Percentiles rank a stretch among this genome's conserved stretches.
phyloP scores from a whole-genome alignment of 2,888 invertebrate genomes.

The Mechanitis mazaeus region DNA sequence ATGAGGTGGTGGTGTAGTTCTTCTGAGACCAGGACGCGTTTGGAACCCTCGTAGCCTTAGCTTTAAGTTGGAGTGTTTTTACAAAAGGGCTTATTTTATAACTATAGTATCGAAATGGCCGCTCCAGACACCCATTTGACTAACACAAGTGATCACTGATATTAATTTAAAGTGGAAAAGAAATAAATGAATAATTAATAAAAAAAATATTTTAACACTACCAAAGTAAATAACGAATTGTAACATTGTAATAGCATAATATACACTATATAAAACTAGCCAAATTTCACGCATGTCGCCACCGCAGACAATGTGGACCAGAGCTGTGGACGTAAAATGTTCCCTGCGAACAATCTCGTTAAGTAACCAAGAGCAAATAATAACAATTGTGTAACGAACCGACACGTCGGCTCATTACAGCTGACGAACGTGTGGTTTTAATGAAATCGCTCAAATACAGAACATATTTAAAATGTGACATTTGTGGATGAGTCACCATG shows the following conservation, averaged over 20 bases:
- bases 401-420: slow-evolving; percentile 20
- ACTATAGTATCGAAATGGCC: no score
- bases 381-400: slow-evolving; percentile 28
- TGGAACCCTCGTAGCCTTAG: no score
- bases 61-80: no score
- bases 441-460: slow-evolving; percentile 7
- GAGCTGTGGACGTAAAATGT: slow-evolving; percentile 11
- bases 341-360: slow-evolving; percentile 20
- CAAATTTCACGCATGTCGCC: slow-evolving; percentile 10
- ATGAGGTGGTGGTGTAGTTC: no score
- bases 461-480: slow-evolving; percentile 6
- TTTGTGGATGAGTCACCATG: background rate
- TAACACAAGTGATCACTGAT: no score
- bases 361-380: slow-evolving; percentile 26
- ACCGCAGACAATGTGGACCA: slow-evolving; percentile 12
- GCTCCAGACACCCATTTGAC: no score
- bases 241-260: slow-evolving; percentile 1
- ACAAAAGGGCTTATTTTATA: no score
- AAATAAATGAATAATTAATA: no score
- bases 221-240: background rate
- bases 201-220: background rate
- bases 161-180: no score
- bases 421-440: slow-evolving; percentile 11
- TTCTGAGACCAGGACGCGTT: no score
- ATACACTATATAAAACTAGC: slow-evolving; percentile 15